Evolutionary conservation across 2,797 vertebrate species (phyloP), one percentile per base, ranked within the genome.

Genomic region (Enteromius fasciolatus): DNA sequence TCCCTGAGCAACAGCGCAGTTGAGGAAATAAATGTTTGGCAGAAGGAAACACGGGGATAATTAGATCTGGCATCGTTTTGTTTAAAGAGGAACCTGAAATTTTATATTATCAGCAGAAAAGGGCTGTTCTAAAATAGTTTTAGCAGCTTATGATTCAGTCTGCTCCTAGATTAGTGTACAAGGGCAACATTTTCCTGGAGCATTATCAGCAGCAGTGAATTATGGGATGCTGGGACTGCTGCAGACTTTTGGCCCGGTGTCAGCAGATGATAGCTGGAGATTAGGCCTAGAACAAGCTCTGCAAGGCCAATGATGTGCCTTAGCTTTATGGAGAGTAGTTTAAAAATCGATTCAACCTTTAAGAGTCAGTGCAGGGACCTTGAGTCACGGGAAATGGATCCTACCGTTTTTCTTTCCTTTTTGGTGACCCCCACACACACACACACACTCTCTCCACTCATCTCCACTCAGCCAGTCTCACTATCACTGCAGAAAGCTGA

Each of bases 341-440:
- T 75, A 78, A 82, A 78, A 78, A 83, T 86, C 82, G 18, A 48
- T 66, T 74, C 50, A 76, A 54, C n/a, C 39, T 50, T 78, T 86
- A 59, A 74, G 82, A 74, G 75, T 33, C 50, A 50, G 59, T 74
- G n/a, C 15, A 54, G 50, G 68, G 48, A 64, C 74, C 48, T 80
- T 73, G 78, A 81, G 52, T 74, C 28, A 68, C 75, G 74, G 50
- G 36, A 70, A 83, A 80, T 74, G 50, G 33, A 78, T 81, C 46
- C 25, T 67, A 57, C 8, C 2, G 6, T 18, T 72, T 83, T 77
- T 76, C 61, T 20, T 8, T n/a, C 4, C 20, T 52, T 78, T 31
- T 80, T 67, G n/a, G 39, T 76, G 25, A 73, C 57, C 57, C 66
- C n/a, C 12, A 0, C 23, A 1, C 10, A 41, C 12, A 77, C 63